Base-by-base conservation (phyloP, 1,140 invertebrate species). In the Lysiphlebus fabarum region DNA sequence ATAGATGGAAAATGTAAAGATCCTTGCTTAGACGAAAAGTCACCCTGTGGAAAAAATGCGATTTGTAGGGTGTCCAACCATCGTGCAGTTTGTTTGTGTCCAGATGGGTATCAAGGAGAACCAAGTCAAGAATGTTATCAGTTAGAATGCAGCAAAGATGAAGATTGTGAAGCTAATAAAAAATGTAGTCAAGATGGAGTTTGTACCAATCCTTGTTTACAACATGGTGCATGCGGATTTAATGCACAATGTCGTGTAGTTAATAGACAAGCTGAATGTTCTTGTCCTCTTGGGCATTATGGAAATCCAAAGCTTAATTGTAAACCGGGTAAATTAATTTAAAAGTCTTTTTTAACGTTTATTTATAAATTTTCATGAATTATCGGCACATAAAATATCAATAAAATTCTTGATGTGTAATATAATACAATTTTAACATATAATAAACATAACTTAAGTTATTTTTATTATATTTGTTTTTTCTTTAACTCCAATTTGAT, bases 201-300 rank as follows among this genome's bases (percentile, higher is more conserved):
- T 53, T 96, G 93, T 68, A 86, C 86, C 50, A 93, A 94, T 81
- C 90, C 92, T 4, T 96, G 93, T 69, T 66, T 89, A 26, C 86
- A 89, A 65, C 81, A 84, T 47, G 85, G 84, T 9, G 84, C 85
- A 4, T 96, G 93, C 69, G 93, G 92, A 8, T 74, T 84, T 10
- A 94, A 95, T 76, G 91, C 92, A 0, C 89, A 93, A 64, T 96
- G 93, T 68, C 83, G 87, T n/a, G 87, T 92, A 2, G 80, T 89
- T 4, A 84, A 89, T 57, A 83, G 89, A 64, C 80, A 82, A 63
- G 86, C 91, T 0, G 85, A 90, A 64, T 95, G 93, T 74, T 86
- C 87, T 0, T 96, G 93, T 73, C 90, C 92, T 11, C 88, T 89
- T 9, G 90, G 90, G 58, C 92, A 90, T 70, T 84, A 87, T 64